phyloP scores from a whole-genome alignment of 2,888 invertebrate species.

The Cephus pulcher region DNA sequence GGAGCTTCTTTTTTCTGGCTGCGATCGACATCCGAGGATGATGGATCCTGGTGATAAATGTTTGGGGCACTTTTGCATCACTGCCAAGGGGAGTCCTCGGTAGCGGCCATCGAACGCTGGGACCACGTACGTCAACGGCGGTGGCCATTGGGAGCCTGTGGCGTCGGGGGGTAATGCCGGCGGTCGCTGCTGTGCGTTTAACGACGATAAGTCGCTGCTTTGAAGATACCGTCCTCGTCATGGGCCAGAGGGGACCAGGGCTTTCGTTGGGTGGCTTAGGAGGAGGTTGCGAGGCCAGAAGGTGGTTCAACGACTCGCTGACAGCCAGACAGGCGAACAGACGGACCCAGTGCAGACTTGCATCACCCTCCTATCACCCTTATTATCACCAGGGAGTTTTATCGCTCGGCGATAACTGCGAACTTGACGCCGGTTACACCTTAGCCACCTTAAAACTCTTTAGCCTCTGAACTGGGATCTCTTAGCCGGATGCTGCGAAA shows the following conservation, averaged over 20 bases:
- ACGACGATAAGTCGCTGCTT: conserved; percentile 51
- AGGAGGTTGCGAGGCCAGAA: conserved; percentile 77
- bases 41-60: not conserved
- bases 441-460: not conserved
- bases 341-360: conserved; percentile 68
- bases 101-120: not conserved
- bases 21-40: not conserved
- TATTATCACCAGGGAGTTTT: conserved; percentile 60
- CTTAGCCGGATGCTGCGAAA: not conserved
- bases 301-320: conserved; percentile 66
- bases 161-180: not conserved
- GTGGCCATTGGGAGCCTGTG: not conserved
- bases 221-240: conserved; percentile 35
- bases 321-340: conserved; percentile 54
- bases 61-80: not conserved
- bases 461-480: not conserved
- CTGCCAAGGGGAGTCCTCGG: not conserved
- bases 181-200: conserved; percentile 28
- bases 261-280: conserved; percentile 2
- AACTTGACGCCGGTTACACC: conserved; percentile 19
- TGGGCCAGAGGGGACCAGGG: not conserved
- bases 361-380: conserved; percentile 67
- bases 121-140: too few relatives aligned
- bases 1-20: not conserved
- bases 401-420: conserved; percentile 55